Conservation (phyloP, 2,797 vertebrate species). For the Notolepis coatsorum region DNA sequence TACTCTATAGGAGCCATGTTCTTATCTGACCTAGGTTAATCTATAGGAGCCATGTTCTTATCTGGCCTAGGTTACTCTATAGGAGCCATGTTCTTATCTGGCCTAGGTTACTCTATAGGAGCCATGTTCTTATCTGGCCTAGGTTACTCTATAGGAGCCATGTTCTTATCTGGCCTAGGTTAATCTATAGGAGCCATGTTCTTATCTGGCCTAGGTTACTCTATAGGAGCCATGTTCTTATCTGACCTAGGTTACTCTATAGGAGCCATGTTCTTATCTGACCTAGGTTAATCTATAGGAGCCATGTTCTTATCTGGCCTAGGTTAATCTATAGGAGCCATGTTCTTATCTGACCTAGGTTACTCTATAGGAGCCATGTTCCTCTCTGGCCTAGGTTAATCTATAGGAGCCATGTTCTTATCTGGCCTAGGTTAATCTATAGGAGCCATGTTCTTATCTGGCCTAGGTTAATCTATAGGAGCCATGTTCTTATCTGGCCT, state of each 20-base stretch:
- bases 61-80: constrained; percentile 67
- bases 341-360: constrained; percentile 75
- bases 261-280: too few relatives aligned
- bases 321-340: too few relatives aligned
- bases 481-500: constrained; percentile 76
- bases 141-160: constrained; percentile 63
- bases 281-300: constrained; percentile 65
- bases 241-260: too few relatives aligned
- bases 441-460: constrained; percentile 67
- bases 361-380: constrained; percentile 63
- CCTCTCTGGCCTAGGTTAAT: constrained; percentile 53
- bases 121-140: constrained; percentile 76
- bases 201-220: constrained; percentile 71
- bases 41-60: too few relatives aligned
- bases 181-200: too few relatives aligned
- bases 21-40: constrained; percentile 53
- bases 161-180: constrained; percentile 61
- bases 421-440: constrained; percentile 67
- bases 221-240: constrained; percentile 66
- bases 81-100: constrained; percentile 67
- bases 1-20: constrained; percentile 63
- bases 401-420: too few relatives aligned
- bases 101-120: too few relatives aligned
- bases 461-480: too few relatives aligned
- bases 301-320: constrained; percentile 65